phyloP scores from a whole-genome alignment of 2,113 vertebrate genomes.

The Hucho hucho region DNA sequence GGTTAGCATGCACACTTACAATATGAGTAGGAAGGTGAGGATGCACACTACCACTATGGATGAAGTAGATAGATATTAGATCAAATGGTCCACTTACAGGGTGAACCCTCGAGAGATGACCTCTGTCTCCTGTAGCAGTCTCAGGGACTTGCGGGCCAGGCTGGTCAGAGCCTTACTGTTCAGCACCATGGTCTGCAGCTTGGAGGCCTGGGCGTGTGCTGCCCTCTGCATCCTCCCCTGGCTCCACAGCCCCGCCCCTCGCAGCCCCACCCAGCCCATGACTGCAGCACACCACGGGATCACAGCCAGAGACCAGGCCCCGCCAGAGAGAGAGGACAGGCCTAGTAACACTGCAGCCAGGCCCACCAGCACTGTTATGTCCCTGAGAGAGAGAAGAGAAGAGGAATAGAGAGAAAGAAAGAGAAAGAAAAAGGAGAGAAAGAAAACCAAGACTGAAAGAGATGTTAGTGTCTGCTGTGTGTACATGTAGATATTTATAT shows the following conservation, averaged over 20 bases:
- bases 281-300: constrained; percentile 62
- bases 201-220: constrained; percentile 72
- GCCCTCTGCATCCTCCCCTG: constrained; percentile 79
- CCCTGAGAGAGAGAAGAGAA: constrained; percentile 70
- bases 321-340: constrained; percentile 70
- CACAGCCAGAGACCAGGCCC: constrained; percentile 63
- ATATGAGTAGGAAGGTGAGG: not conserved
- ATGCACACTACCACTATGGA: not conserved
- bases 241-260: constrained; percentile 77
- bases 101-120: constrained; percentile 98
- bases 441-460: not conserved
- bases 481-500: not conserved
- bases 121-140: constrained; percentile 97
- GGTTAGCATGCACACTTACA: not conserved
- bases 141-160: constrained; percentile 90
- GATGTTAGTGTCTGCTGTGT: not conserved
- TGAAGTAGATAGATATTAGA: too few species aligned
- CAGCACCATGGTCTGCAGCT: constrained; percentile 82
- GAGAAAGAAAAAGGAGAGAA: too few species aligned
- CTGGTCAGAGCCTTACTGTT: constrained; percentile 88
- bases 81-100: constrained; percentile 72
- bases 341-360: constrained; percentile 81
- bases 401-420: too few species aligned
- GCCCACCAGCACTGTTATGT: constrained; percentile 81
- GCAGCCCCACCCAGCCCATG: constrained; percentile 68